Conservation (phyloP, 2,113 vertebrate species). For the Halichoeres trimaculatus region DNA sequence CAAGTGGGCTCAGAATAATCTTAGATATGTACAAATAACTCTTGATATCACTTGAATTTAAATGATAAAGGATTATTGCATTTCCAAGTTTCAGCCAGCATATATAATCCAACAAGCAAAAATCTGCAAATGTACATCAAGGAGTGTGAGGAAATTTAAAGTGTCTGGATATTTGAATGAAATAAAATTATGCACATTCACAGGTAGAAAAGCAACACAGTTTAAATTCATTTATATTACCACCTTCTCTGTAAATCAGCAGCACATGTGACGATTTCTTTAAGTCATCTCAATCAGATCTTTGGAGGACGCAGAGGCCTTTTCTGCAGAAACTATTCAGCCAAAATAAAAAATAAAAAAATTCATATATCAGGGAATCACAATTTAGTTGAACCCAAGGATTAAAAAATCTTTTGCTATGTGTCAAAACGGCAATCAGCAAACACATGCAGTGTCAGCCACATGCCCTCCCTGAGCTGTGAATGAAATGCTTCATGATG, state of each 20-base stretch:
- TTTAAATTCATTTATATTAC: too few relatives aligned
- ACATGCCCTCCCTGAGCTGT: not conserved
- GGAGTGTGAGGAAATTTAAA: not conserved
- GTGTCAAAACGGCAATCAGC: too few relatives aligned
- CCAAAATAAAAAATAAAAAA: not conserved
- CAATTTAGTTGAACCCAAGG: too few relatives aligned
- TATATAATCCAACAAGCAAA: too few relatives aligned
- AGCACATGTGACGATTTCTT: not conserved
- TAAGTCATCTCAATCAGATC: not conserved
- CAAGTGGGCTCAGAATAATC: constrained; percentile 2
- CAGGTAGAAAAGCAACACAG: not conserved
- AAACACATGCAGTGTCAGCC: not conserved
- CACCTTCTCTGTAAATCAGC: too few relatives aligned
- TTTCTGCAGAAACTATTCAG: not conserved
- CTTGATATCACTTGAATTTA: not conserved
- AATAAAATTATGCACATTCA: not conserved
- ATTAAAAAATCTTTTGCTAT: too few relatives aligned
- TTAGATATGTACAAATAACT: not conserved
- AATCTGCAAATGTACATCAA: not conserved
- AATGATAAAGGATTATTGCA: too few relatives aligned
- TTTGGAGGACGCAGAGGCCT: not conserved
- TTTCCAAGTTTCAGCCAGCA: too few relatives aligned
- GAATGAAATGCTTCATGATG: not conserved
- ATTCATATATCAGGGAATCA: not conserved
- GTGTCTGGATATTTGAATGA: not conserved